A percentile compares a stretch with the other conserved stretches of the same genome.
Conservation (phyloP, 2,888 invertebrate species). For the Epistrophe eligans region DNA sequence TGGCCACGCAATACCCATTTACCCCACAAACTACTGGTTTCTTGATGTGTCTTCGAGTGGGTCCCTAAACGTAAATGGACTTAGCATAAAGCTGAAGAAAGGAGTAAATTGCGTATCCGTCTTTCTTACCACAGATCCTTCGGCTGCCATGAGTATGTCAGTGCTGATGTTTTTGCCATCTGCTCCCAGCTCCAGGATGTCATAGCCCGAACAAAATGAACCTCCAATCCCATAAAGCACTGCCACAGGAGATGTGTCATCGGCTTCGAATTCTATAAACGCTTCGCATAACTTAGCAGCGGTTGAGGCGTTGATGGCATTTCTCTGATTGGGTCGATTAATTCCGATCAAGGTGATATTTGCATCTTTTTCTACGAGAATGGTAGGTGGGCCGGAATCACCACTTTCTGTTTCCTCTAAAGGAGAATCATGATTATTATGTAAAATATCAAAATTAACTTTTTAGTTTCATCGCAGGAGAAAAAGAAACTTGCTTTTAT, state of each 20-base stretch:
- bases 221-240: constrained; percentile 96
- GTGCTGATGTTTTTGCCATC: constrained; percentile 83
- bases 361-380: constrained; percentile 87
- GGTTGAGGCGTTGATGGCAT: constrained; percentile 91
- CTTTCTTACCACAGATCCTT: constrained; percentile 85
- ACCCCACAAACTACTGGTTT: constrained; percentile 97
- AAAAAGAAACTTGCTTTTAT: constrained; percentile 76
- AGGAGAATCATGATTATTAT: constrained; percentile 70
- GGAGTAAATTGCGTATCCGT: not conserved
- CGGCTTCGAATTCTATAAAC: constrained; percentile 91
- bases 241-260: constrained; percentile 88
- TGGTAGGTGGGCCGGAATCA: constrained; percentile 59
- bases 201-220: constrained; percentile 96
- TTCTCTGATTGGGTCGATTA: constrained; percentile 92
- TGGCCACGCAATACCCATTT: constrained; percentile 95
- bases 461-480: constrained; percentile 8
- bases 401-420: constrained; percentile 69
- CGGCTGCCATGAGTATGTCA: constrained; percentile 80
- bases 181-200: constrained; percentile 89
- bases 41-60: constrained; percentile 88
- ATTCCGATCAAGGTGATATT: constrained; percentile 92
- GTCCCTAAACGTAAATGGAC: constrained; percentile 85
- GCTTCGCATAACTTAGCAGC: constrained; percentile 89
- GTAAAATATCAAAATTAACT: constrained; percentile 53
- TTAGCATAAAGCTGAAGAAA: not conserved